Conservation (phyloP, 2,113 vertebrate genomes). For the Triplophysa rosa region DNA sequence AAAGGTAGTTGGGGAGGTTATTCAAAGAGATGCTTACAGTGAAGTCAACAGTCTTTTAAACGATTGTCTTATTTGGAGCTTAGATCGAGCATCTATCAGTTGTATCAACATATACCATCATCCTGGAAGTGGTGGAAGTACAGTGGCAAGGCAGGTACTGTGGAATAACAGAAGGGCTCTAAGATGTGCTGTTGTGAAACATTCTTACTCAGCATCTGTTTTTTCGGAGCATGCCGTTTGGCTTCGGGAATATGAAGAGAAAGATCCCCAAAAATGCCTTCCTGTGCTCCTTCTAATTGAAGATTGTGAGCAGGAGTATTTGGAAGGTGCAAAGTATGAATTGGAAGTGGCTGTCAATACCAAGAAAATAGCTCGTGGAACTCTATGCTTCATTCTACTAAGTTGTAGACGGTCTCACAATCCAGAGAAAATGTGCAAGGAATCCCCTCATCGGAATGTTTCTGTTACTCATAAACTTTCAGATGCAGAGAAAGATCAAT, state of each 20-base stretch:
- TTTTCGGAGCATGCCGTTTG: slow-evolving; percentile 74
- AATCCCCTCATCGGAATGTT: slow-evolving; percentile 72
- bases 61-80: slow-evolving; percentile 49
- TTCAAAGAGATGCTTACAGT: slow-evolving; percentile 74
- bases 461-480: slow-evolving; percentile 81
- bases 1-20: slow-evolving; percentile 71
- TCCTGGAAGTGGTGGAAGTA: slow-evolving; percentile 85
- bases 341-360: slow-evolving; percentile 67
- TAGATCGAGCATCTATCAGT: slow-evolving; percentile 62
- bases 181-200: slow-evolving; percentile 77
- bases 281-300: slow-evolving; percentile 79
- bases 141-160: slow-evolving; percentile 79
- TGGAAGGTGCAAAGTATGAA: slow-evolving; percentile 72
- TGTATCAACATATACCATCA: slow-evolving; percentile 82
- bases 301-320: slow-evolving; percentile 77
- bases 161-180: slow-evolving; percentile 78
- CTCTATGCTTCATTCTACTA: slow-evolving; percentile 76
- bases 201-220: slow-evolving; percentile 58
- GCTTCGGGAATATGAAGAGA: slow-evolving; percentile 79
- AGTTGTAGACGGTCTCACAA: slow-evolving; percentile 75
- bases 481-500: slow-evolving; percentile 70
- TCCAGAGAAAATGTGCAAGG: slow-evolving; percentile 72
- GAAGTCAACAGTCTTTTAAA: slow-evolving; percentile 65
- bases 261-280: slow-evolving; percentile 67
- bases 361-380: slow-evolving; percentile 64